These are phyloP conservation scores for Amphibalanus amphitrite DNA, from an alignment of 1,140 invertebrate species.

Conservation along the genomic window DNA sequence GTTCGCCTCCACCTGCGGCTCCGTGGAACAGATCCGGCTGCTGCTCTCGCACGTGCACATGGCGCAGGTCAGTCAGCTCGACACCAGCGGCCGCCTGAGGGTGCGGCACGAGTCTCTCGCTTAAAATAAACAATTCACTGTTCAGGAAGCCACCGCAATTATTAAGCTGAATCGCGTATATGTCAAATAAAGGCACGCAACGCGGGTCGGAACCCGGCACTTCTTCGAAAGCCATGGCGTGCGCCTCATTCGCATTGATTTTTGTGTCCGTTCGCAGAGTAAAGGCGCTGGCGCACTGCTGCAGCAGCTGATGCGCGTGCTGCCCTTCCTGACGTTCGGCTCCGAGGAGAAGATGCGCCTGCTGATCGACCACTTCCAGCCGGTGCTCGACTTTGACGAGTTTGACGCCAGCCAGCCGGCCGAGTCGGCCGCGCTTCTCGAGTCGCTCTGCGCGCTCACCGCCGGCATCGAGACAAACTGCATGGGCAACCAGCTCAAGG, in stretches of 20 bases:
- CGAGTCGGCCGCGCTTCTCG: conserved; percentile 40
- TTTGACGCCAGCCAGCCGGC: conserved; percentile 72
- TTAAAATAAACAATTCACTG: no score
- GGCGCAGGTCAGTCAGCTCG: conserved; percentile 12
- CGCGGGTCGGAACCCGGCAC: no score
- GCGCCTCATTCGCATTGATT: no score
- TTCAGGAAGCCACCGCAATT: no score
- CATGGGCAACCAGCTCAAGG: conserved; percentile 81
- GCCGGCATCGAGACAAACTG: conserved; percentile 81
- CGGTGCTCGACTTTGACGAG: conserved; percentile 65
- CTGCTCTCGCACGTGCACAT: conserved; percentile 48
- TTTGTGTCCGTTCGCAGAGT: no score
- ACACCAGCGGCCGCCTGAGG: no score
- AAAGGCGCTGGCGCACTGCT: conserved; percentile 38
- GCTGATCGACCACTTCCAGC: conserved; percentile 75
- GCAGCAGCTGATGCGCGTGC: conserved; percentile 65
- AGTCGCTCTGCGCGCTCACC: conserved; percentile 80
- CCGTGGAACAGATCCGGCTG: conserved; percentile 63
- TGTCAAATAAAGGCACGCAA: no score
- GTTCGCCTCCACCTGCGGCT: conserved; percentile 67
- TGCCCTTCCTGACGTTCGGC: conserved; percentile 82
- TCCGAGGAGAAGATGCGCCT: conserved; percentile 88
- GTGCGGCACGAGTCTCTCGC: no score
- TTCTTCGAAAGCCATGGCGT: no score
- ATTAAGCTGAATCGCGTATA: no score